Evolutionary conservation across 2,113 vertebrate genomes (phyloP), one percentile per base, ranked within the genome.

Genomic region (Thymallus thymallus): DNA sequence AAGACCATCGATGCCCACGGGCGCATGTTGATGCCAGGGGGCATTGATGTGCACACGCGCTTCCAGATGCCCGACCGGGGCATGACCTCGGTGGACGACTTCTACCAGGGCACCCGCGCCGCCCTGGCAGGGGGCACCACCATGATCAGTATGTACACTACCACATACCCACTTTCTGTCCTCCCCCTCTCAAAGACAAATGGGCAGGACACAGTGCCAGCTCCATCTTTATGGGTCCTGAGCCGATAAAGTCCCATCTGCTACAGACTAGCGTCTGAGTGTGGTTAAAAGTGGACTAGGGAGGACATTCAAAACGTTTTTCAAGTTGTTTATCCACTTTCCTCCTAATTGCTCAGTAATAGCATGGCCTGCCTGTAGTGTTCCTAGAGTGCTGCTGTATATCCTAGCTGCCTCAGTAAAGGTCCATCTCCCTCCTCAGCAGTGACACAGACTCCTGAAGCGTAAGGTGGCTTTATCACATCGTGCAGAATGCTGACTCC

Each of bases 61-160:
- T 98, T 99, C 93, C 98, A 99, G 93, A 99, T 98, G 97, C 97
- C 97, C 0, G 96, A 97, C 81, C 94, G 96, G 74, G 98, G 98
- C 1, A 99, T 99, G 97, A 95, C 92, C 0, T 93, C 98, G 0
- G 95, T 94, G 0, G 98, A 99, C 71, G 98, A 99, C 89, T 99
- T 99, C 91, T 98, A 97, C 90, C 97, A 98, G 84, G 98, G 98
- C 56, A 98, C 98, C 83, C 96, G 95, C 61, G 97, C 97, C 0
- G 94, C 97, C 0, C 85, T 99, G 89, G 94, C 96, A 0, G 98
- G 98, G 6, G 97, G 98, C 73, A 97, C 96, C 90, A 99, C 98
- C 76, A 99, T 98, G 96, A 98, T 99, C 89, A 95, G 98, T 99
- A 89, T 94, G 97, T 80, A 64, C 62, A 32, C 30, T 20, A 18